Conservation (phyloP, 1,140 invertebrate genomes). For the Papilio dardanus region DNA sequence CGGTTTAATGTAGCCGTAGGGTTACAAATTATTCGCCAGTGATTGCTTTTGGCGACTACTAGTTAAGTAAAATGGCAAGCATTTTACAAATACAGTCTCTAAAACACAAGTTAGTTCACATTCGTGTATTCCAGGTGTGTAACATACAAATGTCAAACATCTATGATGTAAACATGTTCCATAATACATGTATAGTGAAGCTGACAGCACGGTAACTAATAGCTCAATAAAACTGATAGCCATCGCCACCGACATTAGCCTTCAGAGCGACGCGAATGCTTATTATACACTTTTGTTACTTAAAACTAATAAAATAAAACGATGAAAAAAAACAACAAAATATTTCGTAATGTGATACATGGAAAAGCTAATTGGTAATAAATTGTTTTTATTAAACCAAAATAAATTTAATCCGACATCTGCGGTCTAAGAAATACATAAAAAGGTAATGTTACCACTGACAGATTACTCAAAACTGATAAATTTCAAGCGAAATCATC, state of each 20-base stretch:
- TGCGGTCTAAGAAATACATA: not conserved
- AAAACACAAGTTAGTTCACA: not conserved
- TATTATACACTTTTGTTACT: conserved; percentile 12
- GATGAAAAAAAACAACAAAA: conserved; percentile 14
- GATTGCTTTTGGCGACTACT: not conserved
- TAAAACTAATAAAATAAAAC: not conserved
- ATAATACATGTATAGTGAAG: conserved; percentile 56
- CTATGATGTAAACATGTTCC: conserved; percentile 7
- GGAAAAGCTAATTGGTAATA: not conserved
- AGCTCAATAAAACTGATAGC: conserved; percentile 76
- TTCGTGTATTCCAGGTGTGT: not conserved
- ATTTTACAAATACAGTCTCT: no score
- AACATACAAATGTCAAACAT: not conserved
- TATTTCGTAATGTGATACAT: not conserved
- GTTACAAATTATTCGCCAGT: no score
- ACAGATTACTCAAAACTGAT: conserved; percentile 29
- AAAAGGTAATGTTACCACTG: conserved; percentile 11
- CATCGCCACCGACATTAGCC: conserved; percentile 45
- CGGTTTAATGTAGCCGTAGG: no score
- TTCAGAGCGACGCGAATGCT: conserved; percentile 50
- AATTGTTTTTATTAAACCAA: not conserved
- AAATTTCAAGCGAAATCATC: conserved; percentile 22
- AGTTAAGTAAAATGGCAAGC: no score
- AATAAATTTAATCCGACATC: not conserved
- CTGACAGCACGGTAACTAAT: conserved; percentile 70